phyloP scores from a whole-genome alignment of 2,113 vertebrate genomes.

The Pyxicephalus adspersus region DNA sequence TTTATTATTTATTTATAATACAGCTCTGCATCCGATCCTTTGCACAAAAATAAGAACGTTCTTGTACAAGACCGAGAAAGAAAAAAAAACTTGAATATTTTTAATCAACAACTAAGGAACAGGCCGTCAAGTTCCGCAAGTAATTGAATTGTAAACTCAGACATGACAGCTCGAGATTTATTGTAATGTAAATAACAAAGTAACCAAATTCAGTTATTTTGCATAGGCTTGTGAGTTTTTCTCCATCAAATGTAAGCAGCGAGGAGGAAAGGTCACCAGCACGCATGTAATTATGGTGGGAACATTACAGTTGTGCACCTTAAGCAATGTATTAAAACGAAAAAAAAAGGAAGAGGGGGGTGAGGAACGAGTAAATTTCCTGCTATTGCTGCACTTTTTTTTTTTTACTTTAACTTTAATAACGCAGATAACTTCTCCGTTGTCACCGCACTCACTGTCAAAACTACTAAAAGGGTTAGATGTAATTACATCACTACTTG shows the following conservation, averaged over 20 bases:
- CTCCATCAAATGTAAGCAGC: constrained; percentile 62
- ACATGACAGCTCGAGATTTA: constrained; percentile 67
- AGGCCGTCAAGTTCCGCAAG: constrained; percentile 84
- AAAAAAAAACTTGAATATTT: constrained; percentile 59
- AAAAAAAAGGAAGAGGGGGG: constrained; percentile 55
- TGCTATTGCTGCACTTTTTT: constrained; percentile 71
- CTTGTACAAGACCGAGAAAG: too few species aligned
- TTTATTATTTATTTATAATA: too few species aligned
- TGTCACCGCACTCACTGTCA: constrained; percentile 77
- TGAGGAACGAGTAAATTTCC: constrained; percentile 70
- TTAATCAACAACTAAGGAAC: constrained; percentile 74
- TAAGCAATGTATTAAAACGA: constrained; percentile 70
- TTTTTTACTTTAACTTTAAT: constrained; percentile 81
- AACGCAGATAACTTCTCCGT: constrained; percentile 78
- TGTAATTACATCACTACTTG: constrained; percentile 91
- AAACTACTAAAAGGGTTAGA: constrained; percentile 84
- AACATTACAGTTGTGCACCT: constrained; percentile 75
- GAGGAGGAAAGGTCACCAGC: constrained; percentile 73
- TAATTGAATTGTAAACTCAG: constrained; percentile 70
- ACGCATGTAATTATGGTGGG: constrained; percentile 72
- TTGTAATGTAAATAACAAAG: constrained; percentile 57
- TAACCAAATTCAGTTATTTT: constrained; percentile 61
- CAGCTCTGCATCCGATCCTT: too few species aligned
- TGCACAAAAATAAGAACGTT: too few species aligned
- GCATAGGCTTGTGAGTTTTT: constrained; percentile 54